Percentiles rank a stretch among this genome's conserved stretches.
Conservation (phyloP, 2,888 invertebrate species). For the Brachyptera putata region DNA sequence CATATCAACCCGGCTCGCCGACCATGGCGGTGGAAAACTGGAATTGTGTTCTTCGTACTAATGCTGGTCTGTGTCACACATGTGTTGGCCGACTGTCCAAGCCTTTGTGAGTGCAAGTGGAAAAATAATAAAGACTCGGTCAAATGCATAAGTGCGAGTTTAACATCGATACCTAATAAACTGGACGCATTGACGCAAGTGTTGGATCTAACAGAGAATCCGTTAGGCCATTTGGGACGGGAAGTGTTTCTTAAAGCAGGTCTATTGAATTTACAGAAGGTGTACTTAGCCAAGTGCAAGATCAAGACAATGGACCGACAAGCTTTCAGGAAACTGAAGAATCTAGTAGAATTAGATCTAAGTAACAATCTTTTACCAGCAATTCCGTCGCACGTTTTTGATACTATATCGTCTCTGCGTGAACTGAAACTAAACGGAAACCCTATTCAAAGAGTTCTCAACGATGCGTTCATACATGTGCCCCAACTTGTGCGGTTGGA, state of each 20-base stretch:
- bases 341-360: slow-evolving; percentile 76
- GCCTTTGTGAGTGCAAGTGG: slow-evolving; percentile 84
- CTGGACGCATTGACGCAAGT: slow-evolving; percentile 74
- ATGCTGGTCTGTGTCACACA: slow-evolving; percentile 37
- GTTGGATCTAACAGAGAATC: slow-evolving; percentile 72
- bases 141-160: slow-evolving; percentile 70
- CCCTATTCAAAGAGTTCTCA: slow-evolving; percentile 64
- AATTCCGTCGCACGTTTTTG: slow-evolving; percentile 70
- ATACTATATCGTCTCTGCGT: slow-evolving; percentile 66
- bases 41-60: neutral
- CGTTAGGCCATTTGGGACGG: slow-evolving; percentile 59
- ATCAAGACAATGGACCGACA: slow-evolving; percentile 64
- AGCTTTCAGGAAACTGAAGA: slow-evolving; percentile 73
- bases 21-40: slow-evolving; percentile 27
- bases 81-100: slow-evolving; percentile 61
- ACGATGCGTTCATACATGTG: slow-evolving; percentile 58
- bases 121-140: slow-evolving; percentile 83
- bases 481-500: slow-evolving; percentile 69
- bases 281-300: slow-evolving; percentile 68
- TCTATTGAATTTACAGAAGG: slow-evolving; percentile 73
- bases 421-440: slow-evolving; percentile 72
- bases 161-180: slow-evolving; percentile 66
- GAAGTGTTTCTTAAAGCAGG: slow-evolving; percentile 72
- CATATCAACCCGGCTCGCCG: slow-evolving; percentile 10
- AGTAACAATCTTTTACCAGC: slow-evolving; percentile 64